Evolutionary conservation across 2,797 vertebrate species (phyloP), one percentile per base, ranked within the genome.

Genomic region (Eidolon dupreanum): DNA sequence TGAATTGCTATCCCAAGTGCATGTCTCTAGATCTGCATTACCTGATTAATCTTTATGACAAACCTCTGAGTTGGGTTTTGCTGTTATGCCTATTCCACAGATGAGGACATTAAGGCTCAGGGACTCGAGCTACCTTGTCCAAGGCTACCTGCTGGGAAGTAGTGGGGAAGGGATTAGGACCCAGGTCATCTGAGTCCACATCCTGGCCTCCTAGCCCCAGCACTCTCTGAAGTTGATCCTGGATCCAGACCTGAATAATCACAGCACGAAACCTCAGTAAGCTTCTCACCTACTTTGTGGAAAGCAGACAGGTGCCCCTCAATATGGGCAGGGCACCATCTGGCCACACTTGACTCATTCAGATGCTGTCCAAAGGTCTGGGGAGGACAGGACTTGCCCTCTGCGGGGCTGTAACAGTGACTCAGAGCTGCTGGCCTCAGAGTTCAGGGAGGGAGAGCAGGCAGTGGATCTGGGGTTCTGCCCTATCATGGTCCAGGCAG

Each of bases 361-460:
- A 92, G 57, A 89, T 88, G 65, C 53, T 71, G 43, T 73, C 78
- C 74, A 96, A 96, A 89, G 94, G 79, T 81, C 86, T 57, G 59
- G n/a, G 33, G 11, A 91, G 88, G 61, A 28, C n/a, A 49, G 51
- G 86, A 28, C 53, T 8, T 24, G 8, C 19, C 38, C 55, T 77
- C 51, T 55, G n/a, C n/a, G 49, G 19, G 73, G 11, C 24, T 17
- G 28, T 13, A 61, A 11, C 33, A 55, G 22, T 85, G 91, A 94
- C 74, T 95, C 87, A 71, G 74, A 93, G 61, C 38, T 70, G 33
- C 6, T 33, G 11, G 9, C 26, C 28, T 2, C 8, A 57, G 46
- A 13, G 2, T 0, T 38, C 53, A 41, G 9, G 9, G 51, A 79
- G 6, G 16, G 2, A 38, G 70, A 36, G 13, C 33, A 22, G 51